Percentiles rank a stretch among this genome's conserved stretches.
These are phyloP conservation scores for Drosophila pseudoobscura DNA, from an alignment of 1,140 invertebrate genomes.

Conservation along the genomic window DNA sequence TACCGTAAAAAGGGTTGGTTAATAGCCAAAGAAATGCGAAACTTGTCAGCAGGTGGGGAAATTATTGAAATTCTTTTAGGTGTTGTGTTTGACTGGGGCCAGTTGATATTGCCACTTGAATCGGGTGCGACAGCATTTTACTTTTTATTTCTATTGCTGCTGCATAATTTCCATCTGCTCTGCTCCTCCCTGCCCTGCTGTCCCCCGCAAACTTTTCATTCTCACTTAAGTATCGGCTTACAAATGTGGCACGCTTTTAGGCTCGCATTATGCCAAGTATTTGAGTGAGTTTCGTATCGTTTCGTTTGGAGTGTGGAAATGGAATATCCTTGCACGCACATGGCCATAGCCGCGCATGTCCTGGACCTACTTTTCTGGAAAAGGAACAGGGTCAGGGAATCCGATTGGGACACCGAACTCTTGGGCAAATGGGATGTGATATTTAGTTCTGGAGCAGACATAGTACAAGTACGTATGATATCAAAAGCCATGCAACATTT, in stretches of 20 bases:
- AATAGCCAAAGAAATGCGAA: conserved; percentile 75
- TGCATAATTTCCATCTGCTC: conserved; percentile 57
- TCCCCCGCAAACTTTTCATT: too few species aligned
- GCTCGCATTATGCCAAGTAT: conserved; percentile 76
- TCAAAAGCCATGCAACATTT: conserved; percentile 10
- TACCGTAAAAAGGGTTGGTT: conserved; percentile 72
- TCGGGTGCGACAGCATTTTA: conserved; percentile 77
- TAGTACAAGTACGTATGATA: not conserved
- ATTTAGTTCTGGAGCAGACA: conserved; percentile 21
- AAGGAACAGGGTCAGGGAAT: conserved; percentile 2
- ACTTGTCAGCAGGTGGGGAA: conserved; percentile 69
- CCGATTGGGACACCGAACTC: conserved; percentile 9
- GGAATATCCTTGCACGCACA: conserved; percentile 41
- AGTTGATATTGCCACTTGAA: conserved; percentile 71
- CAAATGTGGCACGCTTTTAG: conserved; percentile 57
- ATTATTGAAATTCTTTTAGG: conserved; percentile 77
- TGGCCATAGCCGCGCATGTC: conserved; percentile 14
- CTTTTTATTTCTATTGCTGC: conserved; percentile 63
- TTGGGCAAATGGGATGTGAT: conserved; percentile 59
- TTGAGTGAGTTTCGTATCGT: conserved; percentile 60
- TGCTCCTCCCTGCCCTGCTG: not conserved
- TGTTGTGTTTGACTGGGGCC: conserved; percentile 45
- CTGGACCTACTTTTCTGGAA: conserved; percentile 26
- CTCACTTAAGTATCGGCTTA: conserved; percentile 38
- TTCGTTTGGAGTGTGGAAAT: conserved; percentile 52